phyloP scores from a whole-genome alignment of 2,797 vertebrate genomes.

The Monodelphis domestica region DNA sequence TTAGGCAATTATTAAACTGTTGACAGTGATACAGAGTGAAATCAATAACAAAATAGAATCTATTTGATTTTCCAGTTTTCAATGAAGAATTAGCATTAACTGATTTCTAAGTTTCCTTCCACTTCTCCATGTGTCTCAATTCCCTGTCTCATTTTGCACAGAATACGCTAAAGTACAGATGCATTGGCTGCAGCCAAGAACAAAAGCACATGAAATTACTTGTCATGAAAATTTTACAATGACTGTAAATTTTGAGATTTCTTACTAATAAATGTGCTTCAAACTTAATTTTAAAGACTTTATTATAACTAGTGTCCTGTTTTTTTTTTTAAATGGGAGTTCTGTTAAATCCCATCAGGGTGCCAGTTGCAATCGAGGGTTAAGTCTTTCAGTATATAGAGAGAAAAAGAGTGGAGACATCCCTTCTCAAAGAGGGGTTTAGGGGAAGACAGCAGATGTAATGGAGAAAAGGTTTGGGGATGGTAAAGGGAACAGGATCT shows the following conservation, averaged over 20 bases:
- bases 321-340: too few relatives aligned
- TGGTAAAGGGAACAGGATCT: too few relatives aligned
- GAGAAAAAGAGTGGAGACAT: too few relatives aligned
- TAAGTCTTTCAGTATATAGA: too few relatives aligned
- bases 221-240: neutral
- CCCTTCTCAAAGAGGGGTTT: too few relatives aligned
- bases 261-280: neutral
- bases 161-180: neutral
- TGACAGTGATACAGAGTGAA: neutral
- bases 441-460: too few relatives aligned
- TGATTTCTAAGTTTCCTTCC: neutral
- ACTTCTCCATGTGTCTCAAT: neutral
- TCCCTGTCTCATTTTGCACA: neutral
- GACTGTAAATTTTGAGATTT: neutral
- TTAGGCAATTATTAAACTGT: neutral
- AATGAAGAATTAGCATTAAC: neutral
- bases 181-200: constrained; percentile 5
- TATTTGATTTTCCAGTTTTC: neutral
- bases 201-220: constrained; percentile 16
- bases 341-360: too few relatives aligned
- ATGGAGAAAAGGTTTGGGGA: too few relatives aligned
- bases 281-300: constrained; percentile 37
- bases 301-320: neutral
- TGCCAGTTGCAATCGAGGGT: too few relatives aligned
- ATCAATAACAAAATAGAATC: neutral